Percentiles rank a stretch among this genome's conserved stretches.
These are phyloP conservation scores for Punctoribates punctum DNA, from an alignment of 2,888 invertebrate species.

Conservation along the genomic window DNA sequence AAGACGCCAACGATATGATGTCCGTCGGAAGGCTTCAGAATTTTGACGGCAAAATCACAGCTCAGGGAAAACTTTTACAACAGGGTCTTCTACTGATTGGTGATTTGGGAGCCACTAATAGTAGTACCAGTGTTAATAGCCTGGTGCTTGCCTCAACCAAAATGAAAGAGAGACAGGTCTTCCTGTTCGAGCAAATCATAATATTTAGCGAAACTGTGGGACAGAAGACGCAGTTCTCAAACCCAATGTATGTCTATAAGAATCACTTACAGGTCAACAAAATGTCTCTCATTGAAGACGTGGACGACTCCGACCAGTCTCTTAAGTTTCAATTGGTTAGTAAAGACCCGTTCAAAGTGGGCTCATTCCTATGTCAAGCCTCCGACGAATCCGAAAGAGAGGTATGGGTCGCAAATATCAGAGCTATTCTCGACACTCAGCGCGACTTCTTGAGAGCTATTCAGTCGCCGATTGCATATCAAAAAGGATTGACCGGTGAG, in stretches of 20 bases:
- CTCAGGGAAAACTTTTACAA: slow-evolving; percentile 88
- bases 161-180: slow-evolving; percentile 85
- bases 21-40: slow-evolving; percentile 93
- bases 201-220: slow-evolving; percentile 78
- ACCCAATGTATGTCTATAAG: slow-evolving; percentile 91
- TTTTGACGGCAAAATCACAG: slow-evolving; percentile 93
- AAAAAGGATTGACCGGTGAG: slow-evolving; percentile 63
- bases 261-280: slow-evolving; percentile 96
- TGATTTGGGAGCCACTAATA: slow-evolving; percentile 47
- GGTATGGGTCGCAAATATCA: slow-evolving; percentile 79
- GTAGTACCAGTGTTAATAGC: slow-evolving; percentile 3
- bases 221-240: slow-evolving; percentile 66
- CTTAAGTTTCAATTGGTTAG: slow-evolving; percentile 72
- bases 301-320: slow-evolving; percentile 64
- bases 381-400: slow-evolving; percentile 67
- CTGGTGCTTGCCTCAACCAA: slow-evolving; percentile 51
- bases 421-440: slow-evolving; percentile 84
- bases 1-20: slow-evolving; percentile 99
- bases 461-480: slow-evolving; percentile 89
- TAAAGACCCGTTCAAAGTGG: slow-evolving; percentile 70
- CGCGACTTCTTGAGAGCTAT: slow-evolving; percentile 87
- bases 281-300: slow-evolving; percentile 64
- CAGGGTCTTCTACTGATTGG: slow-evolving; percentile 73
- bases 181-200: slow-evolving; percentile 96
- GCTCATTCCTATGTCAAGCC: slow-evolving; percentile 75